Conservation (phyloP, 2,888 invertebrate species). For the Cerastis leucographa region DNA sequence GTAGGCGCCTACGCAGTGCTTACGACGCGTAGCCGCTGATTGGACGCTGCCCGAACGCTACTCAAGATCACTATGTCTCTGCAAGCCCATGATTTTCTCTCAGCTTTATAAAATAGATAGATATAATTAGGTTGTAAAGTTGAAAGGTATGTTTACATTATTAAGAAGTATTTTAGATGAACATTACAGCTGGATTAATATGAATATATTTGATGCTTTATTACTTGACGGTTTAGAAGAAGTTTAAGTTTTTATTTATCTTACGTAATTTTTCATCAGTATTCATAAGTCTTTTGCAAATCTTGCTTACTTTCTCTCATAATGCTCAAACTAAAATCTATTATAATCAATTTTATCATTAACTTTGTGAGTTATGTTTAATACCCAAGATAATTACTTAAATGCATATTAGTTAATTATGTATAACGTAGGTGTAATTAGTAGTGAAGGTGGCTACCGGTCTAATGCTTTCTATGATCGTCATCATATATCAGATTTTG, state of each 20-base stretch:
- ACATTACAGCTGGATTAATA: not conserved
- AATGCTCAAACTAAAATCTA: constrained; percentile 38
- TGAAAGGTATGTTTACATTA: not conserved
- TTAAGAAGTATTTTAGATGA: not conserved
- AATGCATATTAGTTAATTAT: constrained; percentile 19
- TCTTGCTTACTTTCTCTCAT: constrained; percentile 50
- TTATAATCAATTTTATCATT: constrained; percentile 37
- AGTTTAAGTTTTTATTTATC: constrained; percentile 22
- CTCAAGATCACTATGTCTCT: not conserved
- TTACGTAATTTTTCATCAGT: constrained; percentile 49
- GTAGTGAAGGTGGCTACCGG: not conserved
- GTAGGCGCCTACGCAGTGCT: constrained; percentile 12
- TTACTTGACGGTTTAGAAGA: constrained; percentile 7
- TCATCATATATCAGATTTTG: not conserved
- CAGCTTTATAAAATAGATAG: not conserved
- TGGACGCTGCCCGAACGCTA: not conserved
- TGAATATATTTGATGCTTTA: constrained; percentile 6
- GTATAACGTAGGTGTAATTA: not conserved
- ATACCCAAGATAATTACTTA: not conserved
- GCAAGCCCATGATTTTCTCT: not conserved
- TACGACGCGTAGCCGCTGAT: constrained; percentile 1
- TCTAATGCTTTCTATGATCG: not conserved
- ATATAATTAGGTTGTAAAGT: no score
- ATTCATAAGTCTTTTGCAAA: constrained; percentile 43
- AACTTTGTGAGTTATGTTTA: constrained; percentile 5